A percentile compares a stretch with the other conserved stretches of the same genome.
phyloP scores from a whole-genome alignment of 2,888 invertebrate species.

The Eledone cirrhosa region DNA sequence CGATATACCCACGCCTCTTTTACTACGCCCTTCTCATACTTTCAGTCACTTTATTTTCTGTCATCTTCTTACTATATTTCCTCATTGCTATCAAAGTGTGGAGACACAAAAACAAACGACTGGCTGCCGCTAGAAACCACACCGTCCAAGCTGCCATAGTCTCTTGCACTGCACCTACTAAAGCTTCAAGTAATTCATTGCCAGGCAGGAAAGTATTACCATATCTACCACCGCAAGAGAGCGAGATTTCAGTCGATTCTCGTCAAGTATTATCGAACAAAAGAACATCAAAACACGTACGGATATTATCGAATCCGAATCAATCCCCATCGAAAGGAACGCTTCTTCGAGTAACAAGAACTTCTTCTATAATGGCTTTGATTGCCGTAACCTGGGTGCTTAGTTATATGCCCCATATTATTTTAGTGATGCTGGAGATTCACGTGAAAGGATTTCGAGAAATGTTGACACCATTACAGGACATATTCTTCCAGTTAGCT shows the following conservation, averaged over 20 bases:
- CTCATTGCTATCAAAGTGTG: conserved; percentile 23
- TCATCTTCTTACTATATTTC: conserved; percentile 17
- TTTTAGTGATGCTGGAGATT: conserved; percentile 20
- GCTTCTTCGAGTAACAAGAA: conserved; percentile 3
- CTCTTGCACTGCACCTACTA: background rate
- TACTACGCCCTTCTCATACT: conserved; percentile 9
- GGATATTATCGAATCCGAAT: background rate
- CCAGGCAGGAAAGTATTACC: background rate
- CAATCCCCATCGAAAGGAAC: background rate
- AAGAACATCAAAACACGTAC: background rate
- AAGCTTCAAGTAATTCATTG: background rate
- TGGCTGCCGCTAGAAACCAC: background rate
- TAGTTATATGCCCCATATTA: conserved; percentile 26
- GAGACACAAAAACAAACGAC: conserved; percentile 20
- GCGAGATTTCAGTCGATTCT: conserved; percentile 5
- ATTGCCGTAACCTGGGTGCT: conserved; percentile 27
- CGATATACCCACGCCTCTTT: conserved; percentile 18
- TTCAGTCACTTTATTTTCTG: background rate
- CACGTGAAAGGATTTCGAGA: conserved; percentile 12
- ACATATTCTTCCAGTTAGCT: conserved; percentile 18
- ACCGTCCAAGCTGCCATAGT: background rate
- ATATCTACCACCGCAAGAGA: background rate
- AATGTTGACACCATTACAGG: background rate
- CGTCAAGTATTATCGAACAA: background rate
- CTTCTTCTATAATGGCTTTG: conserved; percentile 24